phyloP scores from a whole-genome alignment of 2,888 invertebrate species.

The Synanthedon andrenaeformis region DNA sequence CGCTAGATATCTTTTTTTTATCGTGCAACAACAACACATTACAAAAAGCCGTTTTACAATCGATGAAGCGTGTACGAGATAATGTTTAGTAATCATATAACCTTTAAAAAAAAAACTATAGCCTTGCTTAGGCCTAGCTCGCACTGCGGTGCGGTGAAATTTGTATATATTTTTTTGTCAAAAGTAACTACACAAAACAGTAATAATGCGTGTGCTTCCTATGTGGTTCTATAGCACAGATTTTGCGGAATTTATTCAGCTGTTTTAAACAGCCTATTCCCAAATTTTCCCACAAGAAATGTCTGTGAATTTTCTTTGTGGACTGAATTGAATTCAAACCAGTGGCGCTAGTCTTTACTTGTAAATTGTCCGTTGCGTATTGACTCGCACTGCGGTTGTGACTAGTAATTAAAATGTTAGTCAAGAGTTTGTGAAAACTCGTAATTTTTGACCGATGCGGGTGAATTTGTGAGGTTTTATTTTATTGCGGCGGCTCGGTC shows the following conservation, averaged over 20 bases:
- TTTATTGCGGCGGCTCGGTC: conserved; percentile 19
- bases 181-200: too few species aligned
- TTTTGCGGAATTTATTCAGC: too few species aligned
- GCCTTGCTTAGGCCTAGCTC: background rate
- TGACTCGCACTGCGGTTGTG: conserved; percentile 4
- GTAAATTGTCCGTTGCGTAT: background rate
- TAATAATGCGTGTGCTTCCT: too few species aligned
- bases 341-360: background rate
- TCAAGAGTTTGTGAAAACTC: conserved; percentile 17
- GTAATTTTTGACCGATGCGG: conserved; percentile 21
- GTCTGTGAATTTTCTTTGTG: too few species aligned
- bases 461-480: conserved; percentile 15
- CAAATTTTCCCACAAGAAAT: too few species aligned
- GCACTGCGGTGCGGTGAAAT: too few species aligned
- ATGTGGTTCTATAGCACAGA: too few species aligned
- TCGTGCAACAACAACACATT: background rate
- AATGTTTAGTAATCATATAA: background rate
- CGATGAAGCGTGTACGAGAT: background rate
- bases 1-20: background rate
- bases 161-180: too few species aligned
- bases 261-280: too few species aligned
- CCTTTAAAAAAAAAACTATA: background rate
- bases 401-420: conserved; percentile 15
- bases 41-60: background rate
- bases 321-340: too few species aligned